Evolutionary conservation across 2,113 vertebrate genomes (phyloP).

Genomic region (Entelurus aequoreus): DNA sequence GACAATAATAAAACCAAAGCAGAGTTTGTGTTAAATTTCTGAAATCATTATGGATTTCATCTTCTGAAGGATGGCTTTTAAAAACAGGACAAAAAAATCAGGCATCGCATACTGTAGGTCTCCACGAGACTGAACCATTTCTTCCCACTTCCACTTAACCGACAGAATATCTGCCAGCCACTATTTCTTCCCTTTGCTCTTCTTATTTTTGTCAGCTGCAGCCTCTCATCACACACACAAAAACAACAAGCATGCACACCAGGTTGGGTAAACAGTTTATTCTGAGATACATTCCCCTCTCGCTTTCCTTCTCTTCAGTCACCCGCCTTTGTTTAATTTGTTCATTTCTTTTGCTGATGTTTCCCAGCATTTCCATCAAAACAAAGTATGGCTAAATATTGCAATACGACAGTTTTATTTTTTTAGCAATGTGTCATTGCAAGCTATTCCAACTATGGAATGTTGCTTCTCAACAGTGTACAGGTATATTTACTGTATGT

Average conservation of each 20-base stretch:
- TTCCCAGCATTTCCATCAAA: slow-evolving; percentile 48
- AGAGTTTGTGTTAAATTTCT: neutral
- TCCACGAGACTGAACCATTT: slow-evolving; percentile 46
- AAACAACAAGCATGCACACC: slow-evolving; percentile 28
- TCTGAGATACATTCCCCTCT: slow-evolving; percentile 13
- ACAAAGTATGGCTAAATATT: slow-evolving; percentile 27
- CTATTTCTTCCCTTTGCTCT: slow-evolving; percentile 51
- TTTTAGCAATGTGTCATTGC: slow-evolving; percentile 24
- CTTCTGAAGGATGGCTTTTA: slow-evolving; percentile 37
- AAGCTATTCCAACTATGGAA: slow-evolving; percentile 15
- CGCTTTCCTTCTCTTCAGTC: slow-evolving; percentile 13
- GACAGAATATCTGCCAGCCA: slow-evolving; percentile 54
- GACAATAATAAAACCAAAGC: too few species aligned
- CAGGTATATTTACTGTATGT: slow-evolving; percentile 17
- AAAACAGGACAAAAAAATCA: slow-evolving; percentile 44
- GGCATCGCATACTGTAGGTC: slow-evolving; percentile 42
- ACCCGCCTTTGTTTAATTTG: slow-evolving; percentile 41
- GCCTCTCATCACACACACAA: slow-evolving; percentile 43
- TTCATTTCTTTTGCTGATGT: slow-evolving; percentile 38
- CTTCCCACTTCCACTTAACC: slow-evolving; percentile 58
- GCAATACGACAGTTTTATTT: slow-evolving; percentile 37
- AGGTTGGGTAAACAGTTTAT: slow-evolving; percentile 45
- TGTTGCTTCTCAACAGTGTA: slow-evolving; percentile 22
- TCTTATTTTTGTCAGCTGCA: slow-evolving; percentile 53
- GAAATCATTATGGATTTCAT: slow-evolving; percentile 25